phyloP scores from a whole-genome alignment of 2,113 vertebrate species.

The Salvator merianae region DNA sequence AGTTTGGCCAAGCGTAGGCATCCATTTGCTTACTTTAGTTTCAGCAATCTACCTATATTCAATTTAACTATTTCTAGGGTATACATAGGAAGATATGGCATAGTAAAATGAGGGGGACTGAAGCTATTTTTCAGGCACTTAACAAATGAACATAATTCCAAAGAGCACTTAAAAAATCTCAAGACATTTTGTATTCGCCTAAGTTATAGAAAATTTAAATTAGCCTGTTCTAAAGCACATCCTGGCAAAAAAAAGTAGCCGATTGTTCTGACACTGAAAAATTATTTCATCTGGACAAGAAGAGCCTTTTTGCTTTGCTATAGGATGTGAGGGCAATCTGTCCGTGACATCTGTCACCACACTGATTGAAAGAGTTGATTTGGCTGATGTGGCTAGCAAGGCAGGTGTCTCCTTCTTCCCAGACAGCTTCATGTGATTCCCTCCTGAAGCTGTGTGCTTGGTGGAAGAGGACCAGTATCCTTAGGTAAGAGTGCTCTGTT shows the following conservation, averaged over 20 bases:
- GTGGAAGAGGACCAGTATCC: too few species aligned
- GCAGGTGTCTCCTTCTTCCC: too few species aligned
- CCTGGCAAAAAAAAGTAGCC: background rate
- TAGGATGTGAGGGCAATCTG: too few species aligned
- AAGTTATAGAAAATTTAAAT: background rate
- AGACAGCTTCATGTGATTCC: too few species aligned
- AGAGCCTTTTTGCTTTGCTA: too few species aligned
- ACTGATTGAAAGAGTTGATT: too few species aligned
- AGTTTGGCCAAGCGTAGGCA: background rate
- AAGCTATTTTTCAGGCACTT: background rate
- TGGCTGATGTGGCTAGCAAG: too few species aligned
- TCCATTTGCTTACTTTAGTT: constrained; percentile 1
- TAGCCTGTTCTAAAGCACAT: background rate
- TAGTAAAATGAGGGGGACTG: background rate
- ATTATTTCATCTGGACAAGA: background rate
- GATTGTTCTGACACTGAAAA: background rate
- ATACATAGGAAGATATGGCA: background rate
- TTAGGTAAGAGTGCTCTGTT: too few species aligned
- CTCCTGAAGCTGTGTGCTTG: too few species aligned
- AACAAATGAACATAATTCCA: background rate
- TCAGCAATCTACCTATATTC: background rate
- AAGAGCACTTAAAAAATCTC: background rate
- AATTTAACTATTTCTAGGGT: background rate
- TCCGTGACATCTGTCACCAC: too few species aligned
- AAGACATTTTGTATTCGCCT: background rate